Evolutionary conservation across 2,797 vertebrate species (phyloP), one percentile per base, ranked within the genome.

Genomic region (Antennarius maculatus): DNA sequence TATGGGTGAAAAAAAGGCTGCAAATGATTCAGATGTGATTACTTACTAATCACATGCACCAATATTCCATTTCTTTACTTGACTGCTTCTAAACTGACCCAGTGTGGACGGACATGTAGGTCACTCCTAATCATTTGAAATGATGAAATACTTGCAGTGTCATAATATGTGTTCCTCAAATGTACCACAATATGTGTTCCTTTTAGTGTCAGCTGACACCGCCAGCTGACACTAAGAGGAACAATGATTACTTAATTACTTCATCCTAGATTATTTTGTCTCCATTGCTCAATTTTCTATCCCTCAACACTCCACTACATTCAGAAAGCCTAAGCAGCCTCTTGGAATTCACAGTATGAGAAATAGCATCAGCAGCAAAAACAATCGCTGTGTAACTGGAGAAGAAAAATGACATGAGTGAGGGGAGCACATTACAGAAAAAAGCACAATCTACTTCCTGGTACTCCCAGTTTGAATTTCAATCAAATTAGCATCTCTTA

Each of bases 401-500:
- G 84, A 71, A 88, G 81, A 79, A 81, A 82, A 79, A 66, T 52
- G 71, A 81, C 82, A 84, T 89, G 87, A 87, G 82, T 84, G 86
- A 90, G 69, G 71, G 78, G 78, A 88, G 79, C 63, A 71, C 85
- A 88, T 90, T 89, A 86, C 79, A 70, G 84, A 84, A 86, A 88
- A 39, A 79, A 83, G 83, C 81, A 79, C 81, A 84, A 88, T 91
- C 85, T 86, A 91, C 86, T 91, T 92, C 82, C 85, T 81, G 77
- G 85, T 85, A 89, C 90, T 92, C 86, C 88, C 89, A 82, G 89
- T 91, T 91, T 90, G 90, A 92, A 92, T 93, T 92, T 92, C 90
- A 91, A 92, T 92, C 90, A 86, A 91, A 91, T 92, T 91, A 91
- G 83, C 75, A 80, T 90, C 88, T 89, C 86, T 91, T 92, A 91